Conservation (phyloP, 2,113 vertebrate species). For the Pachypanchax playfairii region DNA sequence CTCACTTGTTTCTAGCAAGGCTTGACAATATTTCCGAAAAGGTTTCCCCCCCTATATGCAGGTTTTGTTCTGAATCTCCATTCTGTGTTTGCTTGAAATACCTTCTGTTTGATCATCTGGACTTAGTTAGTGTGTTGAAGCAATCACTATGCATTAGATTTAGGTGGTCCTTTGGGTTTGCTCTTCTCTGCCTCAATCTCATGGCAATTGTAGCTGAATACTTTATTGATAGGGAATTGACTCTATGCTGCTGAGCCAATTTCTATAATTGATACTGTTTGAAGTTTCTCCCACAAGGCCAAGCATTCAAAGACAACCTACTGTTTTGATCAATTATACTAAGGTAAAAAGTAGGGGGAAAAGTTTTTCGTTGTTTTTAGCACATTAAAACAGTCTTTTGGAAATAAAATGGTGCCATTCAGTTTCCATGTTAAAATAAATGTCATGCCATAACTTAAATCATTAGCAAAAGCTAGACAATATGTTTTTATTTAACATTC, state of each 20-base stretch:
- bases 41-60: too few relatives aligned
- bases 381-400: constrained; percentile 51
- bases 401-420: constrained; percentile 8
- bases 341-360: constrained; percentile 58
- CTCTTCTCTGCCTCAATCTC: constrained; percentile 72
- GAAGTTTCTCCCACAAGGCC: constrained; percentile 65
- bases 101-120: constrained; percentile 63
- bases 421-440: too few relatives aligned
- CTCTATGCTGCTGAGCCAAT: constrained; percentile 66
- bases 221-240: constrained; percentile 79
- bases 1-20: too few relatives aligned
- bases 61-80: too few relatives aligned
- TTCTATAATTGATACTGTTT: constrained; percentile 81
- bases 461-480: too few relatives aligned
- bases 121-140: constrained; percentile 55
- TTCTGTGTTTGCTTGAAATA: constrained; percentile 70
- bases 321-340: constrained; percentile 80
- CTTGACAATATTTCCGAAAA: too few relatives aligned
- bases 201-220: constrained; percentile 70
- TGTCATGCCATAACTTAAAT: too few relatives aligned
- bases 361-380: too few relatives aligned
- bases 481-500: too few relatives aligned
- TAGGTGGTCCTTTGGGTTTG: constrained; percentile 63
- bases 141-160: constrained; percentile 66
- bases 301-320: constrained; percentile 66